Base-by-base conservation (phyloP, 1,140 invertebrate species). In the Diorhabda carinulata region DNA sequence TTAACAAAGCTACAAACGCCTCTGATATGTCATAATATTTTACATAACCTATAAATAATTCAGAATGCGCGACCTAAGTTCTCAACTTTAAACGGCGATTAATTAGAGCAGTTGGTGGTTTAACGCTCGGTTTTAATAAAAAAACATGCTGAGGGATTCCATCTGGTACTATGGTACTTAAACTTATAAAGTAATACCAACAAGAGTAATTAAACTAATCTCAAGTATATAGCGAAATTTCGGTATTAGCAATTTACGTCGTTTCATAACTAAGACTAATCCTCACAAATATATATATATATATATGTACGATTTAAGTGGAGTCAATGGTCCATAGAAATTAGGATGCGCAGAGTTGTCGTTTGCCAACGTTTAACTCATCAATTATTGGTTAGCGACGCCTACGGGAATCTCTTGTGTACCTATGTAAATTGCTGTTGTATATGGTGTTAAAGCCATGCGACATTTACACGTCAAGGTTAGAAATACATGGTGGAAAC, bases 281-380 rank as follows among this genome's bases (percentile, higher is more conserved):
- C 73, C 72, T 70, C 70, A 25, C 25, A 25, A 25, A 25, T 25
- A 25, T 25, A 25, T 25, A 25, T 66, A 25, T 25, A 25, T 25
- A 25, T 25, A 25, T 66, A 75, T 73, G 72, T 75, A 73, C 72
- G 72, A 75, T 73, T 75, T 71, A 67, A 73, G 73, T 25, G 67
- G 70, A 73, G 69, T 75, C 73, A 73, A 75, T 75, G 73, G 73
- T 75, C 73, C 73, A 73, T 75, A 70, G 71, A 75, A 75, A 75
- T 75, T 75, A 73, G 72, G 67, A 61, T 66, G 70, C 47, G 67
- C 40, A 45, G 40, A 52, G 25, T 65, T 52, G 47, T 52, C 47
- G n/a, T 52, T 52, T 52, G 47, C 47, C 47, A 52, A 52, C 47
- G 47, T 52, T 52, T 52, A 52, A 8, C 47, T 52, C 47, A 52